Evolutionary conservation across 2,888 invertebrate species (phyloP).

Genomic region (Corbicula japonica): DNA sequence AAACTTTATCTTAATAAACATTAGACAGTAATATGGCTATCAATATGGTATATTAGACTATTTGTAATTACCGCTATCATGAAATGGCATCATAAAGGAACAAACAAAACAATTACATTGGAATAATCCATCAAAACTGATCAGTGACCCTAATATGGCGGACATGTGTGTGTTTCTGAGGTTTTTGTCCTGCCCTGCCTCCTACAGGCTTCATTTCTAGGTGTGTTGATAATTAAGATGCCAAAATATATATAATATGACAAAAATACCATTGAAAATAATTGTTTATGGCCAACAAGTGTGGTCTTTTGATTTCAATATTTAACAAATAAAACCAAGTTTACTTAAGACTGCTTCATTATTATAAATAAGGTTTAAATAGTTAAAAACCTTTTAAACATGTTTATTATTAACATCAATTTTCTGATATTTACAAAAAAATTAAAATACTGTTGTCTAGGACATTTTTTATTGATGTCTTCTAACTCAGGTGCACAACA

Average conservation of each 20-base stretch:
- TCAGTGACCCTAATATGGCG: neutral
- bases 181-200: neutral
- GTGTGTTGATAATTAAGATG: too few relatives aligned
- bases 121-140: conserved; percentile 1
- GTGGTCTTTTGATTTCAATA: too few relatives aligned
- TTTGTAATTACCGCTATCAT: conserved; percentile 6
- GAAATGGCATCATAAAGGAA: conserved; percentile 6
- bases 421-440: too few relatives aligned
- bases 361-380: too few relatives aligned
- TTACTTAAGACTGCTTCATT: too few relatives aligned
- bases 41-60: neutral
- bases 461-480: too few relatives aligned
- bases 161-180: neutral
- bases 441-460: too few relatives aligned
- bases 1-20: neutral
- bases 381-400: too few relatives aligned
- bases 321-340: too few relatives aligned
- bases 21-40: neutral
- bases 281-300: neutral
- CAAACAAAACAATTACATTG: neutral
- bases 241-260: too few relatives aligned
- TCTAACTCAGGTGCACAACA: too few relatives aligned
- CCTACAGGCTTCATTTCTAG: neutral
- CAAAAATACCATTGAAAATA: neutral
- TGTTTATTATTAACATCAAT: too few relatives aligned